phyloP scores from a whole-genome alignment of 2,888 invertebrate species.

The Apamea monoglypha region DNA sequence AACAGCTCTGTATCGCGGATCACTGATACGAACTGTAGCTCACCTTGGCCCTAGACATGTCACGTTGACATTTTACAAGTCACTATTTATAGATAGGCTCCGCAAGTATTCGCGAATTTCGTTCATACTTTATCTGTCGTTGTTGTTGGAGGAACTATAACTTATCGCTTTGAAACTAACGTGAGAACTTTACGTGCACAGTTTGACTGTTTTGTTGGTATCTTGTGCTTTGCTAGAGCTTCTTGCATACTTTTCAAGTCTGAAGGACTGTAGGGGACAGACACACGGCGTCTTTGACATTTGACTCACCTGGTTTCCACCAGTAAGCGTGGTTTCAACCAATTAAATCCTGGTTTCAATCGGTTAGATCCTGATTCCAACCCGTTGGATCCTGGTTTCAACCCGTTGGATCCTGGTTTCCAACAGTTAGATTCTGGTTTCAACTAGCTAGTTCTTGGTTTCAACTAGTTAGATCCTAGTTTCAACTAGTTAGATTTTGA shows the following conservation, averaged over 20 bases:
- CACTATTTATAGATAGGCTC: constrained; percentile 35
- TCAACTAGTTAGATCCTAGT: neutral
- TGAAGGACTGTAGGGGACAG: neutral
- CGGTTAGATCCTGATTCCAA: neutral
- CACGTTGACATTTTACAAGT: constrained; percentile 54
- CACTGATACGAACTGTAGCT: constrained; percentile 32
- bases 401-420: neutral
- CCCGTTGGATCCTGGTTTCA: neutral
- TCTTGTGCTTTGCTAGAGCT: neutral
- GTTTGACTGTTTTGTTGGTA: neutral
- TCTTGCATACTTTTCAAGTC: neutral
- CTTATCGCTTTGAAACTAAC: constrained; percentile 17
- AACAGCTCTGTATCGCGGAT: neutral
- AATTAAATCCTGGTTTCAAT: neutral
- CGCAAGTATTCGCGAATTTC: constrained; percentile 10
- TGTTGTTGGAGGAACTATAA: neutral
- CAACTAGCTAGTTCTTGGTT: neutral
- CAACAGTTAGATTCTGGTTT: neutral
- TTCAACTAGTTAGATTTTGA: neutral
- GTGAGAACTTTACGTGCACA: constrained; percentile 13
- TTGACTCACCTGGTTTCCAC: neutral
- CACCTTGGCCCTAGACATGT: constrained; percentile 53
- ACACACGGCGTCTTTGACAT: neutral
- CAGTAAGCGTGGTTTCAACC: neutral
- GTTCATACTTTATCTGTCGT: constrained; percentile 1